Evolutionary conservation across 2,888 invertebrate species (phyloP), one percentile per base, ranked within the genome.

Genomic region (Scaeva pyrastri): DNA sequence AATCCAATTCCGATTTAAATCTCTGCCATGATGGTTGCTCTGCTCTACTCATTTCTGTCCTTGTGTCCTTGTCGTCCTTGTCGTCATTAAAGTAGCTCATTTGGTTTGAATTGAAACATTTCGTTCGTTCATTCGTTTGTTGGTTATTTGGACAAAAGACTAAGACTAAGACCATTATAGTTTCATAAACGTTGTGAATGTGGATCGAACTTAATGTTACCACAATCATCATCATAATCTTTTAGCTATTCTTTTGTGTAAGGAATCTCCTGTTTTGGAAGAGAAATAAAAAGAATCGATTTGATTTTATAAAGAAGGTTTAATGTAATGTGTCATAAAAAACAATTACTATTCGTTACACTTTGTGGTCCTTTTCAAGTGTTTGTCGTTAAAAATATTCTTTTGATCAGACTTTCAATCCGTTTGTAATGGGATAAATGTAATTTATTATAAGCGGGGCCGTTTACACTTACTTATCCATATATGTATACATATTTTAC

Each of bases 1-100:
- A 80, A 72, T 85, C 55, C 72, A 80, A 75, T 80, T 85, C 48
- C 78, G 75, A 80, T 80, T 85, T 72, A 80, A 85, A 85, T 80
- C 84, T 70, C 70, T 58, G 43, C 60, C 62, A 64, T 66, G 66
- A 73, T 48, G 50, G 78, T 68, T 39, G 36, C 36, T n/a, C n/a
- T 50, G 26, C 45, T 14, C 39, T 70, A 31, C 45, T 11, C 72
- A n/a, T n/a, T 26, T 21, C 12, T 12, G 26, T 31, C 41, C 14
- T 5, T 41, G n/a, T 62, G 23, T 78, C 36, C 62, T 74, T 36
- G 45, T 45, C 55, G 39, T 55, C 36, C 41, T 76, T 16, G 48
- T 76, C 48, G 16, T 73, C 10, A 41, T 74, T 70, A 45, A 77
- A 66, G 73, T 73, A 72, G 68, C 64, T 75, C 79, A 72, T 68